phyloP scores from a whole-genome alignment of 2,888 invertebrate species.

The Phyllotreta striolata region DNA sequence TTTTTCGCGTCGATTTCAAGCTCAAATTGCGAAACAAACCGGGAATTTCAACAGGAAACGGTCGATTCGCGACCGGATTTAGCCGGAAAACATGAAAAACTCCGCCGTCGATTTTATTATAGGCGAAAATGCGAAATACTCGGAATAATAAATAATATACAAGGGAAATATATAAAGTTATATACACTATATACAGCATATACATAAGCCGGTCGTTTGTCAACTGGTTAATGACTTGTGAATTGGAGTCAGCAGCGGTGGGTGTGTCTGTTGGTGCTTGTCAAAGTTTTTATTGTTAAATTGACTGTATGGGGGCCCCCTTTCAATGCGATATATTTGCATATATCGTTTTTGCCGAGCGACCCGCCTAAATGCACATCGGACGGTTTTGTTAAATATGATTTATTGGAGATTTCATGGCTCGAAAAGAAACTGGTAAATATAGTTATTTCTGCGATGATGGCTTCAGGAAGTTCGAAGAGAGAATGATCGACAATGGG shows the following conservation, averaged over 20 bases:
- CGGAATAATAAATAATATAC: conserved; percentile 51
- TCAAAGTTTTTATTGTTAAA: conserved; percentile 43
- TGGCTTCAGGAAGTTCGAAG: conserved; percentile 16
- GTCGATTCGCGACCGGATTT: conserved; percentile 48
- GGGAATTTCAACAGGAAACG: conserved; percentile 51
- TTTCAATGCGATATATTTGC: conserved; percentile 37
- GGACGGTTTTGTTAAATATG: conserved; percentile 32
- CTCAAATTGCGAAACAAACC: conserved; percentile 54
- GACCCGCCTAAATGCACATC: conserved; percentile 28
- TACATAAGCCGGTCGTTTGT: conserved; percentile 67
- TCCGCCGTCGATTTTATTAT: conserved; percentile 50
- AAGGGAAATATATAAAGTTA: conserved; percentile 42
- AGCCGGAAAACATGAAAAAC: conserved; percentile 57
- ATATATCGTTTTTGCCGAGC: conserved; percentile 33
- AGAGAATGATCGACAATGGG: conserved; percentile 6
- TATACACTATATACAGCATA: neutral
- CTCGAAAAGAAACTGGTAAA: conserved; percentile 16
- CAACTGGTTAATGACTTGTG: conserved; percentile 69
- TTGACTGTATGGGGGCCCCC: conserved; percentile 33
- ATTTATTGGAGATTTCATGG: conserved; percentile 35
- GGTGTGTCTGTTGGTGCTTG: conserved; percentile 41
- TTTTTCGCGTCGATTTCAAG: conserved; percentile 20
- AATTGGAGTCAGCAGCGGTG: conserved; percentile 59
- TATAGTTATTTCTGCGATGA: conserved; percentile 17
- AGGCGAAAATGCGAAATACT: conserved; percentile 52